These are phyloP conservation scores for Bradypodion pumilum DNA, from an alignment of 2,797 vertebrate species.

Conservation along the genomic window DNA sequence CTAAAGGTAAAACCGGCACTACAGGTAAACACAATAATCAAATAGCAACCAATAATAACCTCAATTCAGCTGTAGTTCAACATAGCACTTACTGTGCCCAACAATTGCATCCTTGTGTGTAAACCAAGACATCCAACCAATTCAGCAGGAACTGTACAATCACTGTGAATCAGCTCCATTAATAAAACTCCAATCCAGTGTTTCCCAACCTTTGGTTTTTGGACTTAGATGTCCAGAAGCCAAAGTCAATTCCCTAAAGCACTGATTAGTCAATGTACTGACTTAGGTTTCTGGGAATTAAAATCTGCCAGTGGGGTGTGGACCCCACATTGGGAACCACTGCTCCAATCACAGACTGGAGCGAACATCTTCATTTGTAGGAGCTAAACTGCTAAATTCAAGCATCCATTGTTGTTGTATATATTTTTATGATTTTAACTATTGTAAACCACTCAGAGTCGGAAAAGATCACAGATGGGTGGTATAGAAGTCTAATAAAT, in stretches of 20 bases:
- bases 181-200: neutral
- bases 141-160: neutral
- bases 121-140: neutral
- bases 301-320: too few relatives aligned
- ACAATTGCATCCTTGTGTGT: neutral
- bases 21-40: neutral
- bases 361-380: neutral
- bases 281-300: too few relatives aligned
- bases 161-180: neutral
- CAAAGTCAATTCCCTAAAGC: too few relatives aligned
- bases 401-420: too few relatives aligned
- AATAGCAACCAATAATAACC: neutral
- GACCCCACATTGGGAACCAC: too few relatives aligned
- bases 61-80: neutral
- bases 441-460: too few relatives aligned
- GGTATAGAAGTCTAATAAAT: too few relatives aligned
- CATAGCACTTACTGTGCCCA: neutral
- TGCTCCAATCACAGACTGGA: neutral
- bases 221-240: too few relatives aligned
- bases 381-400: neutral
- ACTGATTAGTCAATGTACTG: too few relatives aligned
- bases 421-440: too few relatives aligned
- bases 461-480: too few relatives aligned
- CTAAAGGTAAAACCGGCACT: neutral
- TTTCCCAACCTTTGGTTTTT: too few relatives aligned